Percentiles rank a stretch among this genome's conserved stretches.
phyloP scores from a whole-genome alignment of 2,888 invertebrate species.

The Lepetodrilus schrolli region DNA sequence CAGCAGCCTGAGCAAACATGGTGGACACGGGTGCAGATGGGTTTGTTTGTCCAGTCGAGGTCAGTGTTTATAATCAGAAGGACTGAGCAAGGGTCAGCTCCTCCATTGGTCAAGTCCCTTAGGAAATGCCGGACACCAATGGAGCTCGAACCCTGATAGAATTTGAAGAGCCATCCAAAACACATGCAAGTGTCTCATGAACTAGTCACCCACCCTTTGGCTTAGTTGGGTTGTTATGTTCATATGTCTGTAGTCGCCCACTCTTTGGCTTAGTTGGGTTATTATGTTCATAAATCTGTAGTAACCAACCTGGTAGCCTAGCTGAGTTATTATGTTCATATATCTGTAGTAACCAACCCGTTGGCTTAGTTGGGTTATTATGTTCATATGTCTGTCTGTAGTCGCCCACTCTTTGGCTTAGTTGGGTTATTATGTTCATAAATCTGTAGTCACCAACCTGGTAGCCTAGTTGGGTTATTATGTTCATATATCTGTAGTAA shows the following conservation, averaged over 20 bases:
- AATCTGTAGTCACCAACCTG: no score
- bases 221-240: no score
- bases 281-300: no score
- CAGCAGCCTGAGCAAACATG: neutral
- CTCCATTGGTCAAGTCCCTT: constrained; percentile 11
- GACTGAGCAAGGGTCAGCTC: constrained; percentile 1
- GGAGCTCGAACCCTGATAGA: neutral
- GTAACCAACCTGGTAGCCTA: neutral
- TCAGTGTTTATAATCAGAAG: constrained; percentile 15
- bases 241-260: no score
- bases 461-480: no score
- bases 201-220: neutral
- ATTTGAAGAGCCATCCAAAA: constrained; percentile 8
- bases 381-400: no score
- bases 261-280: neutral
- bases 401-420: neutral
- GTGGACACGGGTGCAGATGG: constrained; percentile 16
- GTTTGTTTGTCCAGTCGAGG: constrained; percentile 7
- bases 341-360: no score
- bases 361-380: no score
- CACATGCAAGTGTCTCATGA: constrained; percentile 14
- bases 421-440: no score
- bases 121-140: constrained; percentile 9
- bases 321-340: no score
- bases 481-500: no score